Base-by-base conservation (phyloP, 2,888 invertebrate species). In the Rhamphomyia laevipes region DNA sequence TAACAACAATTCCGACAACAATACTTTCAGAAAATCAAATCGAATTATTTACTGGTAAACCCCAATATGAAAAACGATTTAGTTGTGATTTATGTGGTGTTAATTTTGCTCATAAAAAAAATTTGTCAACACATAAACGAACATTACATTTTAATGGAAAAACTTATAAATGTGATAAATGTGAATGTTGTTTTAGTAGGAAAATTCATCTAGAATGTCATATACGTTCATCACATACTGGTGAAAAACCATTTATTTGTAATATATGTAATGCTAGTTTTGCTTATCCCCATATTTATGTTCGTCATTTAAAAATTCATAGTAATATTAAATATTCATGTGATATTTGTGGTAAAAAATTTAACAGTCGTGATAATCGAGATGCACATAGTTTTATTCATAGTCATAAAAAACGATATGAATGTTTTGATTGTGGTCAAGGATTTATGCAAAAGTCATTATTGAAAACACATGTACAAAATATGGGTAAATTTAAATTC, bases 351-450 rank as follows among this genome's bases (percentile, higher is more conserved):
- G 86, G 85, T 46, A 89, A 88, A 65, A 77, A 83, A 45, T 90
- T 90, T 71, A 86, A 83, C 63, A 85, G 86, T 11, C 76, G 86
- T 51, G 89, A 89, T 70, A 90, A 89, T 63, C 75, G 88, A 51
- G 88, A 89, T 71, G 84, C 85, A 12, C 89, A 89, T 65, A 76
- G 86, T 31, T 89, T 87, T 67, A 82, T 86, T 43, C 90, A 90
- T 69, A 86, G 85, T 60, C 84, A 87, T 64, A 86, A 87, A 64
- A 90, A 89, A 59, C 89, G 88, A 0, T 90, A 87, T 67, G 87
- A 87, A 66, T 90, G 89, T 62, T 70, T 82, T 51, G 79, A 82
- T 6, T 90, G 89, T 62, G 86, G 85, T 4, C 78, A 81, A 57
- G 88, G 87, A 0, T 90, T 84, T 61, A 89, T 89, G 87, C 73